Percentiles rank a stretch among this genome's conserved stretches.
Evolutionary conservation across 2,113 vertebrate genomes (phyloP).

Genomic region (Seriola rivoliana): DNA sequence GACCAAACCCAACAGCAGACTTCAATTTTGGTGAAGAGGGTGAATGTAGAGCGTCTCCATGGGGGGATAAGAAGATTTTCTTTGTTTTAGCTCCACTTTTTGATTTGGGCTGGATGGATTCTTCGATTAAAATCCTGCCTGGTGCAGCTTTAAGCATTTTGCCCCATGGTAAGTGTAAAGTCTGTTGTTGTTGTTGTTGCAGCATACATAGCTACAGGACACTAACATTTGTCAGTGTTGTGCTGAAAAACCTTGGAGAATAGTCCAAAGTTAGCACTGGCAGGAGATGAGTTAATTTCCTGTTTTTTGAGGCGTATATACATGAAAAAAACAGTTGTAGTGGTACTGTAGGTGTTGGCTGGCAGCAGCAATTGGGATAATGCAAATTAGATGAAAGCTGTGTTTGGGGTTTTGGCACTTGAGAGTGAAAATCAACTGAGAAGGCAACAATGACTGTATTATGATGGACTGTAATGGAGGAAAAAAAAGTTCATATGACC

Average conservation of each 20-base stretch:
- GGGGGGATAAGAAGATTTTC: constrained; percentile 36
- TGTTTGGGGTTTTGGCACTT: constrained; percentile 60
- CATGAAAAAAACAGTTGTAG: constrained; percentile 27
- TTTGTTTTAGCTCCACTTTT: constrained; percentile 41
- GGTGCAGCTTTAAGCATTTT: constrained; percentile 44
- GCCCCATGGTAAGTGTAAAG: constrained; percentile 58
- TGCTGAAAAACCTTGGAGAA: constrained; percentile 61
- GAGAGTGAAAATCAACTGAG: constrained; percentile 70
- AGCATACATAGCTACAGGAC: constrained; percentile 56
- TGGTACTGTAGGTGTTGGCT: constrained; percentile 58
- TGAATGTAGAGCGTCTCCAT: constrained; percentile 55
- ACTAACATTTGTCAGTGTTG: constrained; percentile 57
- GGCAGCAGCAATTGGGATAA: constrained; percentile 54
- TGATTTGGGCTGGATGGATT: constrained; percentile 40
- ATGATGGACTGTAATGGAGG: constrained; percentile 10
- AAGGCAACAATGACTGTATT: constrained; percentile 41
- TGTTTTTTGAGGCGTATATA: constrained; percentile 53
- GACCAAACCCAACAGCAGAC: background rate
- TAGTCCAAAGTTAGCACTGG: constrained; percentile 58
- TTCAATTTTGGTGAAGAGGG: constrained; percentile 23
- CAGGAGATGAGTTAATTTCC: constrained; percentile 55
- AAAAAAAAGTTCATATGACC: constrained; percentile 17
- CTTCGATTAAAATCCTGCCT: constrained; percentile 27
- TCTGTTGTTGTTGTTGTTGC: constrained; percentile 53
- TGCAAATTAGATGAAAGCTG: constrained; percentile 70